Evolutionary conservation across 2,797 vertebrate species (phyloP), one percentile per base, ranked within the genome.

Genomic region (Acanthopagrus latus): DNA sequence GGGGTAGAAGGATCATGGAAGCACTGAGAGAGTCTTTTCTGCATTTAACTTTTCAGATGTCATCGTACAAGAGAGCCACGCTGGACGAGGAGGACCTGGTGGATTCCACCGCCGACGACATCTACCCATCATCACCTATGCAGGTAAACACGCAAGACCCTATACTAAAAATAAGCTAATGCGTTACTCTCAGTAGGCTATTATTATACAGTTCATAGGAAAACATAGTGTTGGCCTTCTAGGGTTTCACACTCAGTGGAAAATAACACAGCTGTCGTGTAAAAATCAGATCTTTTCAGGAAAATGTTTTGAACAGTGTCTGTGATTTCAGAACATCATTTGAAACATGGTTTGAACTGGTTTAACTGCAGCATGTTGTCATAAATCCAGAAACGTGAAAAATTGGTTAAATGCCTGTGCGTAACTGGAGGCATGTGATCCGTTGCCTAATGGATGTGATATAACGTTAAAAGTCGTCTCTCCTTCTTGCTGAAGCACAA

Each of bases 41-140:
- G 74, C 94, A 95, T 89, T 95, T 98, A 91, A 95, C 95, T 43
- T 96, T 94, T 89, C 97, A 99, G 98, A 98, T 99, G 97, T 98
- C 98, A 13, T 90, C 96, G 4, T 99, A 99, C 89, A 99, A 97
- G 89, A 93, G 97, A 78, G 97, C 97, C 0, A 99, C 98, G 0
- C 85, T 98, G 91, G 98, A 99, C 0, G 98, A 99, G 14, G 98
- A 99, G 82, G 97, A 98, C 54, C 94, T 99, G 85, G 93, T 98
- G 87, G 97, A 98, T 75, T 95, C 97, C 20, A 86, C 94, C 3
- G 85, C 93, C 0, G 97, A 99, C 0, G 96, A 98, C 23, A 89
- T 95, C 58, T 98, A 97, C 87, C 95, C 96, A 3, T 96, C 97
- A 0, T 95, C 96, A 0, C 95, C 95, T 48, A 90, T 97, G 87